Evolutionary conservation across 2,888 invertebrate genomes (phyloP).

Genomic region (Laothoe populi): DNA sequence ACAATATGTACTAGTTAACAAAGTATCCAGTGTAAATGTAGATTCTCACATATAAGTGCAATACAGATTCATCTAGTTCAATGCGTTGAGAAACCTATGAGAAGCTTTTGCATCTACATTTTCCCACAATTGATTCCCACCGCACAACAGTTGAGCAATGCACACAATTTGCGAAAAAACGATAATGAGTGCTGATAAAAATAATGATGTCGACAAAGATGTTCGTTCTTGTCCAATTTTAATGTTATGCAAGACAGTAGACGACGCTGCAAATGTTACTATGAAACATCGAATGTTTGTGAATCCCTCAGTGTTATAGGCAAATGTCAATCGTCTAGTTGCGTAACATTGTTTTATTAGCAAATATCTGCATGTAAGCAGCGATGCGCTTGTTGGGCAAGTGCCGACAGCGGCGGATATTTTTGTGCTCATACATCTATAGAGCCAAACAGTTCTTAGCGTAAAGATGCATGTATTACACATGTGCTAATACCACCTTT

Average conservation of each 20-base stretch:
- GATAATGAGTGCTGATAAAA: slow-evolving; percentile 36
- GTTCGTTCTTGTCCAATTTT: slow-evolving; percentile 37
- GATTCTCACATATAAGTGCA: slow-evolving; percentile 25
- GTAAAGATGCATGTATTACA: neutral
- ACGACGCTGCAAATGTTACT: slow-evolving; percentile 43
- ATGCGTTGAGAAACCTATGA: slow-evolving; percentile 51
- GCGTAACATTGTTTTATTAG: slow-evolving; percentile 72
- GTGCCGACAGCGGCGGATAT: slow-evolving; percentile 45
- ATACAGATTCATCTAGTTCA: slow-evolving; percentile 26
- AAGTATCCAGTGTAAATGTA: slow-evolving; percentile 2
- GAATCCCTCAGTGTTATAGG: slow-evolving; percentile 36
- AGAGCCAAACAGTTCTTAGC: slow-evolving; percentile 41
- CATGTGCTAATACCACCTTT: neutral
- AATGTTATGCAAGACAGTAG: slow-evolving; percentile 44
- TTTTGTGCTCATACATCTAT: slow-evolving; percentile 59
- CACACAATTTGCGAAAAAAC: slow-evolving; percentile 38
- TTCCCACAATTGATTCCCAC: slow-evolving; percentile 56
- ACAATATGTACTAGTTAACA: slow-evolving; percentile 8
- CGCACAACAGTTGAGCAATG: slow-evolving; percentile 49
- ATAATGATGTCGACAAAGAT: slow-evolving; percentile 34
- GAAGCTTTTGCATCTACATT: slow-evolving; percentile 47
- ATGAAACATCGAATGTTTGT: slow-evolving; percentile 32
- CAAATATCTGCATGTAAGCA: slow-evolving; percentile 63
- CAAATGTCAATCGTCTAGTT: slow-evolving; percentile 78
- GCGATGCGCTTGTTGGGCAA: slow-evolving; percentile 63